These are phyloP conservation scores for Caenorhabditis panamensis DNA, from an alignment of 2,888 invertebrate genomes.

Conservation along the genomic window DNA sequence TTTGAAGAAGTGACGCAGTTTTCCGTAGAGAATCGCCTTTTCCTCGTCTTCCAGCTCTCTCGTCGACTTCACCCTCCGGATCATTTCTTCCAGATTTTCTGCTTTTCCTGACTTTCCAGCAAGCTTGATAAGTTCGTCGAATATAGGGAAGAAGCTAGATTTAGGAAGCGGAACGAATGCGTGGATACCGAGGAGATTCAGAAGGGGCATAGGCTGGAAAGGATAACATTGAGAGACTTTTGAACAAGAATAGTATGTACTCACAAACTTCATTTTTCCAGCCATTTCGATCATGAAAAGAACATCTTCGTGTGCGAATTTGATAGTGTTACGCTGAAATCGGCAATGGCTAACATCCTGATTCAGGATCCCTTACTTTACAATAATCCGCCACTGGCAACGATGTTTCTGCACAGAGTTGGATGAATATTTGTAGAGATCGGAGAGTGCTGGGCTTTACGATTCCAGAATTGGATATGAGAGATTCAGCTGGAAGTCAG, in stretches of 20 bases:
- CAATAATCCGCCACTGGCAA: conserved; percentile 43
- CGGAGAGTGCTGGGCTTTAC: conserved; percentile 20
- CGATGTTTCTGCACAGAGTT: conserved; percentile 8
- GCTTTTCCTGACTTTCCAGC: conserved; percentile 47
- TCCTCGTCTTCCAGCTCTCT: conserved; percentile 18
- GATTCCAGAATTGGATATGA: not conserved
- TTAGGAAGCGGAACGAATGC: conserved; percentile 32
- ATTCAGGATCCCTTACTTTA: conserved; percentile 13
- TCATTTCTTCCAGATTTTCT: conserved; percentile 37
- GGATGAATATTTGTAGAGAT: conserved; percentile 38
- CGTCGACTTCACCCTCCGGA: conserved; percentile 23
- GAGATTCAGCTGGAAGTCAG: conserved; percentile 25
- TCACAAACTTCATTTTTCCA: conserved; percentile 51
- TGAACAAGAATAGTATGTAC: not conserved
- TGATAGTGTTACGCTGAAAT: conserved; percentile 40
- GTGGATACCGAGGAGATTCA: conserved; percentile 38
- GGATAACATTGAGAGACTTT: not conserved
- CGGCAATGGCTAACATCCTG: not conserved
- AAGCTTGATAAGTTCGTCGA: conserved; percentile 51
- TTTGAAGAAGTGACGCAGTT: conserved; percentile 59
- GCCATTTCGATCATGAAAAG: conserved; percentile 31
- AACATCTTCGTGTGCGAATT: conserved; percentile 26
- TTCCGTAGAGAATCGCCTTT: conserved; percentile 38
- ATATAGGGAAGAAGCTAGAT: conserved; percentile 22
- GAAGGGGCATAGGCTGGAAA: conserved; percentile 50